A percentile compares a stretch with the other conserved stretches of the same genome.
These are phyloP conservation scores for Melanchra persicariae DNA, from an alignment of 2,888 invertebrate species.

Conservation along the genomic window DNA sequence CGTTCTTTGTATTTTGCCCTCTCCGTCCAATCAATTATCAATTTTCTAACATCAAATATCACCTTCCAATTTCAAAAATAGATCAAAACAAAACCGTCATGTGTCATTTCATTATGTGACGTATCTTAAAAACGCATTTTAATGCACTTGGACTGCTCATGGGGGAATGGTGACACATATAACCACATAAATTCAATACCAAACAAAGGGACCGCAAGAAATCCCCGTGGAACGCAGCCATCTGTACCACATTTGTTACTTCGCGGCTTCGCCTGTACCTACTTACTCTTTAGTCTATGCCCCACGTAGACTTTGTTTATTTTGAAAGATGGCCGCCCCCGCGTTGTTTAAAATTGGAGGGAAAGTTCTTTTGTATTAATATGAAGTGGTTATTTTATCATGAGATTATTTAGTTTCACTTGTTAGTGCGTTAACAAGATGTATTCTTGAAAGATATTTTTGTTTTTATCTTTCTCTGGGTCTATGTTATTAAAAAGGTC, in stretches of 20 bases:
- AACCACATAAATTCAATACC: constrained; percentile 38
- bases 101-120: constrained; percentile 6
- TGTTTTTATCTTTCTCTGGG: too few species aligned
- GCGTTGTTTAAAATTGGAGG: constrained; percentile 71
- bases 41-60: neutral
- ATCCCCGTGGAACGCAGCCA: constrained; percentile 81
- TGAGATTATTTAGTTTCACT: neutral
- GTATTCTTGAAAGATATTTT: constrained; percentile 1
- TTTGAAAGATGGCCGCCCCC: constrained; percentile 75
- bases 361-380: constrained; percentile 60
- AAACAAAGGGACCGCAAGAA: constrained; percentile 54
- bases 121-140: constrained; percentile 37
- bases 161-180: constrained; percentile 47
- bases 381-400: constrained; percentile 15
- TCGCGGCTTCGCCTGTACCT: constrained; percentile 50
- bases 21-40: too few species aligned
- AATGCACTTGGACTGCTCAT: constrained; percentile 22
- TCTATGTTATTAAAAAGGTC: too few species aligned
- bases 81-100: constrained; percentile 4
- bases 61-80: constrained; percentile 13
- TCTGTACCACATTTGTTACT: constrained; percentile 77
- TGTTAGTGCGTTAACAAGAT: neutral
- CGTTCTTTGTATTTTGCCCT: too few species aligned
- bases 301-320: constrained; percentile 72
- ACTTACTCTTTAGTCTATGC: constrained; percentile 70